Evolutionary conservation across 2,797 vertebrate genomes (phyloP).

Genomic region (Discoglossus pictus): DNA sequence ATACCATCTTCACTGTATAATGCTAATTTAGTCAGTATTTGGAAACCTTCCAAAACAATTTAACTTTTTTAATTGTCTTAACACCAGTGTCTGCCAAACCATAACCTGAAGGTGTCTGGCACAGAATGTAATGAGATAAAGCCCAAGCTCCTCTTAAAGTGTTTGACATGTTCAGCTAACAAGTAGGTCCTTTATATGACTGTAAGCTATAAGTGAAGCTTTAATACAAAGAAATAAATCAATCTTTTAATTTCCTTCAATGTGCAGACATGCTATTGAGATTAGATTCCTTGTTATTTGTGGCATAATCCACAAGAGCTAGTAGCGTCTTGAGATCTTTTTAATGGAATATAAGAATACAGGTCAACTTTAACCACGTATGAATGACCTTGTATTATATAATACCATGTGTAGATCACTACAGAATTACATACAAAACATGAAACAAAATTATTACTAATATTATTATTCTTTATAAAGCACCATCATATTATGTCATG

Average conservation of each 20-base stretch:
- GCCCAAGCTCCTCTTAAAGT: constrained; percentile 30
- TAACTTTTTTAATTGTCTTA: constrained; percentile 50
- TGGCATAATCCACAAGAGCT: neutral
- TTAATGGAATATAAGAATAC: too few relatives aligned
- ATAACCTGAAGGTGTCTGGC: constrained; percentile 40
- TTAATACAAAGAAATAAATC: constrained; percentile 44
- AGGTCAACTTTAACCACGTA: too few relatives aligned
- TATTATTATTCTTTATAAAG: too few relatives aligned
- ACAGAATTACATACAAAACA: too few relatives aligned
- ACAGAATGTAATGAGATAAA: constrained; percentile 42
- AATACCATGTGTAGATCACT: too few relatives aligned
- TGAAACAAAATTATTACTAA: too few relatives aligned
- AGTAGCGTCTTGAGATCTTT: too few relatives aligned
- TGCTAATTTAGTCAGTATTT: constrained; percentile 39
- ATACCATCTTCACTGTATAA: too few relatives aligned
- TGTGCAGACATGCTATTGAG: neutral
- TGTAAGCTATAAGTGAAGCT: constrained; percentile 43
- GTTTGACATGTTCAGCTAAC: constrained; percentile 46
- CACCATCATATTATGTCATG: too few relatives aligned
- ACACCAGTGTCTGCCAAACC: constrained; percentile 50
- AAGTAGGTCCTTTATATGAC: constrained; percentile 47
- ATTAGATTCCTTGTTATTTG: constrained; percentile 15
- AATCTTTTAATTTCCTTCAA: constrained; percentile 47
- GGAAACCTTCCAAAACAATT: constrained; percentile 47
- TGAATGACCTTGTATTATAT: too few relatives aligned